These are phyloP conservation scores for Cylindroiulus punctatus DNA, from an alignment of 2,888 invertebrate genomes.

Conservation along the genomic window DNA sequence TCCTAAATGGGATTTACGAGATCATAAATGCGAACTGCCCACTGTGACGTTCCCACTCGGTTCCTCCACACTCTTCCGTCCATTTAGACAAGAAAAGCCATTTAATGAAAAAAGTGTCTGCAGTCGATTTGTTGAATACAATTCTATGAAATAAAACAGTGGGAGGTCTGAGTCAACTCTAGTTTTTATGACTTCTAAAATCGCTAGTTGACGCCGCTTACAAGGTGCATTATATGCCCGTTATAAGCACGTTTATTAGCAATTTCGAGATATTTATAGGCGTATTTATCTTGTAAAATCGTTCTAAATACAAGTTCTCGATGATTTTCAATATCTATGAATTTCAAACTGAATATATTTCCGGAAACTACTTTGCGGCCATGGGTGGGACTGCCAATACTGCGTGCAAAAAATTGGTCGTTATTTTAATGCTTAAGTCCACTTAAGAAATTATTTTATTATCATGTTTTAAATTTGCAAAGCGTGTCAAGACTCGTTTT, in stretches of 20 bases:
- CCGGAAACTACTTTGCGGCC: no score
- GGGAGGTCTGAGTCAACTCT: slow-evolving; percentile 25
- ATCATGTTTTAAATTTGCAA: no score
- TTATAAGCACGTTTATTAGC: not conserved
- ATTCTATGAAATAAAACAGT: slow-evolving; percentile 49
- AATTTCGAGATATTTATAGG: not conserved
- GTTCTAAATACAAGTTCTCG: not conserved
- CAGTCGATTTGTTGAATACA: slow-evolving; percentile 45
- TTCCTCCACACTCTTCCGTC: slow-evolving; percentile 31
- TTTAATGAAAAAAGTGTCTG: slow-evolving; percentile 24
- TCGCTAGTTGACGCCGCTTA: slow-evolving; percentile 23
- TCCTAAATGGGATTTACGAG: slow-evolving; percentile 32
- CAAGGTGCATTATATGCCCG: slow-evolving; percentile 23
- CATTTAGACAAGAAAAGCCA: slow-evolving; percentile 18
- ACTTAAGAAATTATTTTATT: no score
- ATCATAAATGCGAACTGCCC: slow-evolving; percentile 35
- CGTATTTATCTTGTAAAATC: not conserved
- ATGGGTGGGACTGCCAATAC: no score
- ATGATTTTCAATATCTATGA: not conserved
- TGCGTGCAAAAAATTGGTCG: no score
- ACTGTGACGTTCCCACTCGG: slow-evolving; percentile 33
- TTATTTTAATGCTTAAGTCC: no score
- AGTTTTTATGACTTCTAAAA: slow-evolving; percentile 44
- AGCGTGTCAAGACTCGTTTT: no score
- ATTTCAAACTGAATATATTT: not conserved